A percentile compares a stretch with the other conserved stretches of the same genome.
Evolutionary conservation across 2,888 invertebrate genomes (phyloP).

Genomic region (Palloptera scutellata): DNA sequence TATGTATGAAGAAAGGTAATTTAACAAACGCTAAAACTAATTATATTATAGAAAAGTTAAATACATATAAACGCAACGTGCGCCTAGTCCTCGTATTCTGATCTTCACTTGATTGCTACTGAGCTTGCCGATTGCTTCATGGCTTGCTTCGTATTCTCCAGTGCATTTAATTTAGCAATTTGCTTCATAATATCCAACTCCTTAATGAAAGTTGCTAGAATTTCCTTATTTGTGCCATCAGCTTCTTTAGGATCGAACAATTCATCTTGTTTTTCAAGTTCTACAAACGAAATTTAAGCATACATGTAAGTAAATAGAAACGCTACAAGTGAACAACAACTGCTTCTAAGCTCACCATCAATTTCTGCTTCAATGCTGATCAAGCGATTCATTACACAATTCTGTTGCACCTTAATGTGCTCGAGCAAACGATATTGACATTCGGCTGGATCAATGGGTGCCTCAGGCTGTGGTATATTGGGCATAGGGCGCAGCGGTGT

Average conservation of each 20-base stretch:
- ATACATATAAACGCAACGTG: slow-evolving; percentile 6
- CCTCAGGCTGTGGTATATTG: slow-evolving; percentile 79
- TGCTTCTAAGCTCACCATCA: slow-evolving; percentile 64
- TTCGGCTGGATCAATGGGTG: slow-evolving; percentile 80
- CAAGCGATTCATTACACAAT: slow-evolving; percentile 74
- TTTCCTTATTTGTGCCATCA: slow-evolving; percentile 73
- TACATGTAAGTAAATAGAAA: background rate
- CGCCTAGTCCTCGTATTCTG: too few species aligned
- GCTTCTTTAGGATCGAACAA: slow-evolving; percentile 65
- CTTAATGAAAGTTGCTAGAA: slow-evolving; percentile 76
- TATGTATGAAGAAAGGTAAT: too few species aligned
- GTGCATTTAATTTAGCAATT: slow-evolving; percentile 68
- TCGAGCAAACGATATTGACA: slow-evolving; percentile 80
- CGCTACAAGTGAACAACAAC: background rate
- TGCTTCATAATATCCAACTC: slow-evolving; percentile 77
- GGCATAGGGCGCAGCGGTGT: slow-evolving; percentile 45
- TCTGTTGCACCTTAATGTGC: slow-evolving; percentile 80
- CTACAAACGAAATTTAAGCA: slow-evolving; percentile 39
- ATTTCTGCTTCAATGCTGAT: slow-evolving; percentile 80
- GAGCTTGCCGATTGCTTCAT: slow-evolving; percentile 8
- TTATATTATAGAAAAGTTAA: background rate
- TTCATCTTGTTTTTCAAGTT: slow-evolving; percentile 62
- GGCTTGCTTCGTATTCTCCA: slow-evolving; percentile 51
- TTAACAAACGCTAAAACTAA: too few species aligned
- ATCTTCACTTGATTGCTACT: too few species aligned